A percentile compares a stretch with the other conserved stretches of the same genome.
These are phyloP conservation scores for Nannoperca obscura DNA, from an alignment of 2,797 vertebrate genomes.

Conservation along the genomic window DNA sequence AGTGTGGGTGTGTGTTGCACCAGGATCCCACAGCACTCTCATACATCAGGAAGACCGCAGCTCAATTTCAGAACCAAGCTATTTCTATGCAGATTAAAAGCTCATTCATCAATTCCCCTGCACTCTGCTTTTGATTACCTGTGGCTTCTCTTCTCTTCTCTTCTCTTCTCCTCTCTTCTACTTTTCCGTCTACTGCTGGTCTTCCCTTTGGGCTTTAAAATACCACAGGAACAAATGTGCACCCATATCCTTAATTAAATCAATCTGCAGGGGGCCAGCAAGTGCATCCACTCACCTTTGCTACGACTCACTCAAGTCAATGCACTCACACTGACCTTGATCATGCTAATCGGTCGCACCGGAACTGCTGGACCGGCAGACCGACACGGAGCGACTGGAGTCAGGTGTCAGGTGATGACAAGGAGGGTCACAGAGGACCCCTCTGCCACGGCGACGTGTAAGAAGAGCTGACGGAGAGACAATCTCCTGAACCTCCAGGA, in stretches of 20 bases:
- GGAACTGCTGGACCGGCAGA: slow-evolving; percentile 69
- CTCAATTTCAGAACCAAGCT: slow-evolving; percentile 75
- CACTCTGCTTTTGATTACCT: slow-evolving; percentile 71
- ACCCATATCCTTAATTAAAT: slow-evolving; percentile 78
- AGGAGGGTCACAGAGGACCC: slow-evolving; percentile 67
- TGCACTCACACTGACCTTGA: slow-evolving; percentile 79
- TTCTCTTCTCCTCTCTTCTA: slow-evolving; percentile 23
- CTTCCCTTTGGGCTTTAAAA: slow-evolving; percentile 44
- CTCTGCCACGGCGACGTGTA: slow-evolving; percentile 26
- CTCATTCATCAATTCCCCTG: slow-evolving; percentile 79
- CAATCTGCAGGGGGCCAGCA: slow-evolving; percentile 69
- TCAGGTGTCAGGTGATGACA: slow-evolving; percentile 69
- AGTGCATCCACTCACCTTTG: slow-evolving; percentile 75
- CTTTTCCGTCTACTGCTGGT: neutral
- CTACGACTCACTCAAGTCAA: slow-evolving; percentile 63
- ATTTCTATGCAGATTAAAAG: slow-evolving; percentile 84
- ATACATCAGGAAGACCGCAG: slow-evolving; percentile 78
- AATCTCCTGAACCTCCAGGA: slow-evolving; percentile 35
- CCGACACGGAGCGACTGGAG: slow-evolving; percentile 50
- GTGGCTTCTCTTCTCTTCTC: slow-evolving; percentile 33
- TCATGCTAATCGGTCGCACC: slow-evolving; percentile 74
- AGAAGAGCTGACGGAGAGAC: slow-evolving; percentile 67
- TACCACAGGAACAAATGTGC: slow-evolving; percentile 59
- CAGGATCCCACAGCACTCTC: slow-evolving; percentile 63
- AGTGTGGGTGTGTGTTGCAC: slow-evolving; percentile 67